These are phyloP conservation scores for Sthenelais limicola DNA, from an alignment of 2,888 invertebrate species.

Conservation along the genomic window DNA sequence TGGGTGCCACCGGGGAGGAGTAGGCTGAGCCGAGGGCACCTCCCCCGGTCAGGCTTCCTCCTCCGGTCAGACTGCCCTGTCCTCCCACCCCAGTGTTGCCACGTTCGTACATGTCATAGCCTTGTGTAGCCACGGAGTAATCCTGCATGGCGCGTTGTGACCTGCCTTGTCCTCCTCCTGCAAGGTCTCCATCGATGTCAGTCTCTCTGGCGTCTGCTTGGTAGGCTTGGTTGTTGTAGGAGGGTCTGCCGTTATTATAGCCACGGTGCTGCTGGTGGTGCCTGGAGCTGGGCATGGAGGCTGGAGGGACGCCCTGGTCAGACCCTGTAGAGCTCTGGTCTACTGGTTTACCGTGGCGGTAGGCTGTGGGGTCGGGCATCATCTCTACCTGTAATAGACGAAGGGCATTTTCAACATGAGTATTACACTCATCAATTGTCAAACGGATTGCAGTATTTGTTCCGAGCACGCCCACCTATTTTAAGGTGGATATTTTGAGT, in stretches of 20 bases:
- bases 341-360: slow-evolving; percentile 30
- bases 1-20: not conserved
- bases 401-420: too few species aligned
- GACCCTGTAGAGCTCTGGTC: slow-evolving; percentile 32
- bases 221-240: slow-evolving; percentile 37
- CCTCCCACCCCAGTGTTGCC: slow-evolving; percentile 1
- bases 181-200: slow-evolving; percentile 27
- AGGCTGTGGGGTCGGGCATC: slow-evolving; percentile 31
- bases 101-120: slow-evolving; percentile 32
- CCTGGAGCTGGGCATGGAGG: slow-evolving; percentile 16
- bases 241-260: not conserved
- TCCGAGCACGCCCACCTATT: too few species aligned
- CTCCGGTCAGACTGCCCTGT: not conserved
- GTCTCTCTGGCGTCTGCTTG: slow-evolving; percentile 15
- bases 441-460: too few species aligned
- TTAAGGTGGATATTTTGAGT: too few species aligned
- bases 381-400: slow-evolving; percentile 33
- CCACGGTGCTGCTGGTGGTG: not conserved
- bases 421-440: too few species aligned
- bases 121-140: slow-evolving; percentile 5
- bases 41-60: not conserved
- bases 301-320: slow-evolving; percentile 35
- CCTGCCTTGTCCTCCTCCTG: not conserved
- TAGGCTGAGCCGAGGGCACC: not conserved
- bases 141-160: slow-evolving; percentile 18